These are phyloP conservation scores for Ophiothrix spiculata DNA, from an alignment of 35 echinoderm and acorn worm genomes.

Conservation along the genomic window DNA sequence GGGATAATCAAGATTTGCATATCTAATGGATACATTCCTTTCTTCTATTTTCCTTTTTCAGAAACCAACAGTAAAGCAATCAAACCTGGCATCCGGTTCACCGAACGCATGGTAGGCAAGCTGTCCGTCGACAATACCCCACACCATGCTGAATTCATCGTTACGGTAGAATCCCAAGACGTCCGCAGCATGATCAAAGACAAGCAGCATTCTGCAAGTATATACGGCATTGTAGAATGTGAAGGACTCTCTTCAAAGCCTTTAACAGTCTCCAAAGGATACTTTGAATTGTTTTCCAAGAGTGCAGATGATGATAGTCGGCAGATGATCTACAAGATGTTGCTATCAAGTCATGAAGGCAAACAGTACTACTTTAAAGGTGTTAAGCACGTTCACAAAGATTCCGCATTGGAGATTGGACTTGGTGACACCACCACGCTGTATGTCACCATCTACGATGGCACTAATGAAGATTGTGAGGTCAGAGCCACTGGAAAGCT, in stretches of 20 bases:
- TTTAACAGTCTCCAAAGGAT: conserved; percentile 43
- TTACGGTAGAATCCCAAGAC: conserved; percentile 41
- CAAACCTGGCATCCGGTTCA: conserved; percentile 48
- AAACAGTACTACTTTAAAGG: conserved; percentile 55
- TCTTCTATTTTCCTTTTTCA: not conserved
- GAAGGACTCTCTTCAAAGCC: conserved; percentile 24
- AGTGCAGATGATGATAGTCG: conserved; percentile 25
- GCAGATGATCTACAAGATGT: conserved; percentile 50
- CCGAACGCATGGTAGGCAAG: conserved; percentile 38
- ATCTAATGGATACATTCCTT: no score
- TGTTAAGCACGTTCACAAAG: conserved; percentile 62
- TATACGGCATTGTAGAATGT: conserved; percentile 43
- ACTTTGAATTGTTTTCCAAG: conserved; percentile 44
- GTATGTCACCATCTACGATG: conserved; percentile 38
- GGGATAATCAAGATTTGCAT: no score
- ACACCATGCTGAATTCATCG: conserved; percentile 30
- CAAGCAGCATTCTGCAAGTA: conserved; percentile 21
- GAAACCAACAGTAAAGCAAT: conserved; percentile 39
- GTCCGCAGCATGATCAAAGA: conserved; percentile 42
- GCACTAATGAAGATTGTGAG: not conserved
- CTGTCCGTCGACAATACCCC: conserved; percentile 17
- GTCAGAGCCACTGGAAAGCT: conserved; percentile 42
- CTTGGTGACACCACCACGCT: conserved; percentile 62
- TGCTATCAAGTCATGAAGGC: conserved; percentile 26
- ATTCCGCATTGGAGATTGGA: conserved; percentile 62